These are phyloP conservation scores for Operophtera brumata DNA, from an alignment of 2,888 invertebrate genomes.

Conservation along the genomic window DNA sequence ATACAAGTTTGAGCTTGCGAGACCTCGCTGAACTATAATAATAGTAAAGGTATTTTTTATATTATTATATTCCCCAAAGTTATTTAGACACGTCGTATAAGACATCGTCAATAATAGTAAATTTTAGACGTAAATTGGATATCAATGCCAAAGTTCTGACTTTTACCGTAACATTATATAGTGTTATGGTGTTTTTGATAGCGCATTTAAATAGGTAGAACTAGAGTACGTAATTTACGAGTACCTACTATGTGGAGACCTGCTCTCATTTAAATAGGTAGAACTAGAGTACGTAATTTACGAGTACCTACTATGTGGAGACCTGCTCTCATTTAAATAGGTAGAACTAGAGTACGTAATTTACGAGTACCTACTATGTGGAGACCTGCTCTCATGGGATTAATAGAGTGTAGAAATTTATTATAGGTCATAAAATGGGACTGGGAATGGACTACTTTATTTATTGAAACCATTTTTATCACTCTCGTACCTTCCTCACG, in stretches of 20 bases:
- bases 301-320: not conserved
- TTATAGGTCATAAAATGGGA: conserved; percentile 1
- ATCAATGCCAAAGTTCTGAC: no score
- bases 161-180: no score
- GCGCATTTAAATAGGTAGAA: not conserved
- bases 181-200: no score
- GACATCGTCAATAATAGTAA: no score
- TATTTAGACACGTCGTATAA: no score
- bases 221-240: not conserved
- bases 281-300: not conserved
- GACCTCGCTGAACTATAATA: no score
- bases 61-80: no score
- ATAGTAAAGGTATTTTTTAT: no score
- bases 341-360: not conserved
- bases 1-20: no score
- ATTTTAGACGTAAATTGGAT: no score
- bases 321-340: no score
- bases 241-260: not conserved
- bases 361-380: not conserved
- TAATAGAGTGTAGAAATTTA: conserved; percentile 4
- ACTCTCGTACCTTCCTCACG: not conserved
- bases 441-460: not conserved
- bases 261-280: no score
- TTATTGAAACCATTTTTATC: not conserved
- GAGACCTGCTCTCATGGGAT: not conserved